These are phyloP conservation scores for Ctena decussata DNA, from an alignment of 2,888 invertebrate genomes.

Conservation along the genomic window DNA sequence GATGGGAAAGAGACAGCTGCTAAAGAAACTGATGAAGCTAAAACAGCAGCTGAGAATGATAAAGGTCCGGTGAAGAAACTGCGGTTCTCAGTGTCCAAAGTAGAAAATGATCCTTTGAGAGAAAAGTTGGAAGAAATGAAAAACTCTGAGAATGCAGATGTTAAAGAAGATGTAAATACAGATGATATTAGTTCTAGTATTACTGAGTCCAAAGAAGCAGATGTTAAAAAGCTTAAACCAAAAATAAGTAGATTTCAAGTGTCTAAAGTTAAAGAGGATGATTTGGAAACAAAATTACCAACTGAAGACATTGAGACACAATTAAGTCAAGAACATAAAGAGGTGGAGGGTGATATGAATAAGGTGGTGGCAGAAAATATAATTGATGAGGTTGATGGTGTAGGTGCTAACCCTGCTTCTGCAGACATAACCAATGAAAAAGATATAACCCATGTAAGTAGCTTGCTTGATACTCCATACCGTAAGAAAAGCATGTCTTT, in stretches of 20 bases:
- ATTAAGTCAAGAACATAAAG: neutral
- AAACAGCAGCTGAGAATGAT: slow-evolving; percentile 18
- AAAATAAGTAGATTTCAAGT: slow-evolving; percentile 76
- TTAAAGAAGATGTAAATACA: neutral
- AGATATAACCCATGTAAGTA: slow-evolving; percentile 55
- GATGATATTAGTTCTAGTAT: neutral
- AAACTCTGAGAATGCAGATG: neutral
- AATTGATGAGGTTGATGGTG: slow-evolving; percentile 28
- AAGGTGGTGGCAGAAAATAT: slow-evolving; percentile 8
- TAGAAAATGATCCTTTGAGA: slow-evolving; percentile 73
- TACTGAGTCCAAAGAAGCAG: slow-evolving; percentile 8
- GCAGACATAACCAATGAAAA: slow-evolving; percentile 23
- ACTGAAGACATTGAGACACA: slow-evolving; percentile 30
- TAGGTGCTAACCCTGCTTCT: slow-evolving; percentile 30
- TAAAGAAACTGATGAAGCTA: slow-evolving; percentile 26
- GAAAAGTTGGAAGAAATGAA: neutral
- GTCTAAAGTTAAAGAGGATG: slow-evolving; percentile 68
- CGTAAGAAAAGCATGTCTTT: slow-evolving; percentile 68
- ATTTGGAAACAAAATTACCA: slow-evolving; percentile 40
- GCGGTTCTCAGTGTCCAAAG: slow-evolving; percentile 77
- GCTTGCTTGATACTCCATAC: slow-evolving; percentile 50
- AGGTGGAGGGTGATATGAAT: slow-evolving; percentile 16
- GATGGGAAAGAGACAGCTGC: neutral
- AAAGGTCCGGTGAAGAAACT: slow-evolving; percentile 54
- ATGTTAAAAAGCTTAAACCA: slow-evolving; percentile 23